phyloP scores from a whole-genome alignment of 1,140 invertebrate species.

The Camponotus pennsylvanicus region DNA sequence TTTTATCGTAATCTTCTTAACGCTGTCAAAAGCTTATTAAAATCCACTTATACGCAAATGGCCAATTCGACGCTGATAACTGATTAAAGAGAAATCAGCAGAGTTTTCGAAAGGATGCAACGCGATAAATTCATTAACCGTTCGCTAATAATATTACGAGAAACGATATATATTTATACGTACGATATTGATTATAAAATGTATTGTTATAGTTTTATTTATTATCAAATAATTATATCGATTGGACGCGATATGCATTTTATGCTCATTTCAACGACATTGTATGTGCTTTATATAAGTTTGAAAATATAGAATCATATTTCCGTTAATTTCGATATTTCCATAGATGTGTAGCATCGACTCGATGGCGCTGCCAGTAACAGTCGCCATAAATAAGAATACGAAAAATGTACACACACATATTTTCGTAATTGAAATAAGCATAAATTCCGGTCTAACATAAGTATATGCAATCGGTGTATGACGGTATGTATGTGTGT shows the following conservation, averaged over 20 bases:
- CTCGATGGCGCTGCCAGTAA: neutral
- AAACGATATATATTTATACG: conserved; percentile 5
- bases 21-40: conserved; percentile 45
- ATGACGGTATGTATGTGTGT: neutral
- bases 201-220: conserved; percentile 20
- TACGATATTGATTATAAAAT: conserved; percentile 18
- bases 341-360: neutral
- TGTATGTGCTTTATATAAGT: neutral
- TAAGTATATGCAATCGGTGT: conserved; percentile 38
- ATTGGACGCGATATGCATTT: conserved; percentile 19
- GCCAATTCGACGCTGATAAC: conserved; percentile 18
- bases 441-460: neutral
- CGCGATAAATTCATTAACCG: conserved; percentile 53
- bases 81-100: neutral
- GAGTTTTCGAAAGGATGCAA: neutral
- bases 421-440: conserved; percentile 55
- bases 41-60: conserved; percentile 52
- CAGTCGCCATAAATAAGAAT: conserved; percentile 35
- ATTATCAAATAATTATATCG: conserved; percentile 30
- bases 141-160: conserved; percentile 28
- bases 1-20: conserved; percentile 57
- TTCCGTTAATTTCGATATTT: conserved; percentile 18
- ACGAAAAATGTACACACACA: neutral
- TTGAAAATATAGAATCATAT: conserved; percentile 46
- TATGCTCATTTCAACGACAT: neutral